Evolutionary conservation across 2,888 invertebrate genomes (phyloP), one percentile per base, ranked within the genome.

Genomic region (Charanyca ferruginea): DNA sequence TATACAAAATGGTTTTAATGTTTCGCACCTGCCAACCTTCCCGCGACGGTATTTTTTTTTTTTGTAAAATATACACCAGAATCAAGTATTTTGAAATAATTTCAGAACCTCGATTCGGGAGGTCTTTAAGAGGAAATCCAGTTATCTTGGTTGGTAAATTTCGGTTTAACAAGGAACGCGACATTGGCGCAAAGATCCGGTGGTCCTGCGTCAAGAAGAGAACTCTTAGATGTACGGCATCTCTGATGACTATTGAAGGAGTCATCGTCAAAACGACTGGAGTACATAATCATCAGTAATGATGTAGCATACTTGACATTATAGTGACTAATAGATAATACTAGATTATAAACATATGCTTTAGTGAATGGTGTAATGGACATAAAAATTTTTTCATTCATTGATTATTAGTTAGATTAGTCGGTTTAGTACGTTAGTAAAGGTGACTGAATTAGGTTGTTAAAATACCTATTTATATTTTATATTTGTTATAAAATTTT

Each of bases 181-280:
- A 6, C 0, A 47, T 7, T 4, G 85, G 84, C 4, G 0, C 4
- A 0, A 83, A 69, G 42, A 77, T 58, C n/a, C 72, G 87, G 2
- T 87, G 88, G 88, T 52, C 73, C 8, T 87, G 88, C 35, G 77
- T 80, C 11, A 86, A 85, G 73, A 86, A 83, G 49, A 66, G 83
- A 16, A 51, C 52, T 7, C 23, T 63, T 3, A 62, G 74, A 32
- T 88, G 88, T 41, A 80, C 72, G 0, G 85, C 87, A 8, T 73
- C 82, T 0, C 20, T 87, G 6, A 80, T 67, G 32, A 88, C 87
- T 0, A 49, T 44, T 11, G 78, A 85, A 0, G 70, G 77, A 16
- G 23, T 73, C 3, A 80, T 83, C 25, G 20, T 81, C 23, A 79
- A 38, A 23, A 66, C 57, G 1, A 45, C 52, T 58, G 69, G 64